Evolutionary conservation across 2,113 vertebrate genomes (phyloP), one percentile per base, ranked within the genome.

Genomic region (Ascaphus truei): DNA sequence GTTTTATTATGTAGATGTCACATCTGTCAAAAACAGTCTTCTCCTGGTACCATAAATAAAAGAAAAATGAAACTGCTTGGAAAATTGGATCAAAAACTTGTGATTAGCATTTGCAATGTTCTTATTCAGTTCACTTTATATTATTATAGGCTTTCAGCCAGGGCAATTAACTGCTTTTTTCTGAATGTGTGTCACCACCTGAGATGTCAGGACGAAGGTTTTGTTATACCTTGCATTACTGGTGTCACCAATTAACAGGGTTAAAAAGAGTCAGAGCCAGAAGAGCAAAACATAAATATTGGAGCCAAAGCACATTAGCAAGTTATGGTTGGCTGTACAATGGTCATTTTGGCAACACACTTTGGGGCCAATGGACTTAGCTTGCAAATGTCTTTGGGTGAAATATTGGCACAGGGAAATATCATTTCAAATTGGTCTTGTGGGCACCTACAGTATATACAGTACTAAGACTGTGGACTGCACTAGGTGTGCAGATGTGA

Each of bases 1-100:
- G 53, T 61, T 71, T 71, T 71, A 71, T 61, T 71, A 61, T 68
- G 66, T 27, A 68, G 31, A 66, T 43, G 29, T 69, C 66, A 59
- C 66, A 69, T 69, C 66, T 69, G 66, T 69, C 66, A 69, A 41
- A 71, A 66, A 43, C 61, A 41, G 45, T 60, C 57, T 71, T 71
- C 57, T 71, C 18, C 20, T 30, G 45, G 57, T 52, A 50, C 50
- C 56, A 71, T 52, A 61, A 61, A 61, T 71, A 71, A 71, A 71
- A 60, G 56, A 71, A 71, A 61, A 71, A 71, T 71, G 67, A 71
- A 71, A 69, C 43, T 69, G 39, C 55, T 69, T 37, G 56, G 34
- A 61, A 71, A 71, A 71, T 60, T 51, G 57, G 57, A 61, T 61
- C 45, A 52, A 4, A 71, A 71, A 71, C 57, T 69, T 60, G 45